Evolutionary conservation across 2,113 vertebrate species (phyloP).

Genomic region (Periophthalmus modestus): DNA sequence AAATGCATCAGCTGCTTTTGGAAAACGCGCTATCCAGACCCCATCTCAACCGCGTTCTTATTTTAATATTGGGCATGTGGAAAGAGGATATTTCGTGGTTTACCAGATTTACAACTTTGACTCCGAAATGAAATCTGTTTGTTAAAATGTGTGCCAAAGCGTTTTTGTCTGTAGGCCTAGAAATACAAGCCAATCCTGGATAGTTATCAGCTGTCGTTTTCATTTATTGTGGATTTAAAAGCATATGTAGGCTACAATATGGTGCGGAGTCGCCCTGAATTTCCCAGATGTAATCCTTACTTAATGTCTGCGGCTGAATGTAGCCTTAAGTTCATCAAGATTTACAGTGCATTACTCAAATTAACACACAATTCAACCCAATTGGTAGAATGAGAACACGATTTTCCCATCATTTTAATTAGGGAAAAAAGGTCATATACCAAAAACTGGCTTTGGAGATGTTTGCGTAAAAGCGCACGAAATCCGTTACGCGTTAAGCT

Average conservation of each 20-base stretch:
- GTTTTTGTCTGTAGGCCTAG: background rate
- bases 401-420: background rate
- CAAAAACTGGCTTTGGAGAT: background rate
- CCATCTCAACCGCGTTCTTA: slow-evolving; percentile 16
- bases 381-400: slow-evolving; percentile 14
- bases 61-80: background rate
- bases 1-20: slow-evolving; percentile 55
- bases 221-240: slow-evolving; percentile 60
- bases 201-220: slow-evolving; percentile 21
- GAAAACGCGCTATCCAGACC: slow-evolving; percentile 28
- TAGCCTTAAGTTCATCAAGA: slow-evolving; percentile 45
- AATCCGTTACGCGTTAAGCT: background rate
- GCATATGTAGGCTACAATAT: slow-evolving; percentile 62
- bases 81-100: background rate
- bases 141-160: background rate
- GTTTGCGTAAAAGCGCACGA: background rate
- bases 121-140: background rate
- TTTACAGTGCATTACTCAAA: slow-evolving; percentile 57
- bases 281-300: slow-evolving; percentile 62
- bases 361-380: slow-evolving; percentile 52
- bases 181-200: slow-evolving; percentile 7
- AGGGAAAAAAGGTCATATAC: background rate
- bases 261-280: slow-evolving; percentile 35
- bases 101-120: background rate
- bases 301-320: slow-evolving; percentile 64